Evolutionary conservation across 2,113 vertebrate genomes (phyloP), one percentile per base, ranked within the genome.

Genomic region (Urocolius indicus): DNA sequence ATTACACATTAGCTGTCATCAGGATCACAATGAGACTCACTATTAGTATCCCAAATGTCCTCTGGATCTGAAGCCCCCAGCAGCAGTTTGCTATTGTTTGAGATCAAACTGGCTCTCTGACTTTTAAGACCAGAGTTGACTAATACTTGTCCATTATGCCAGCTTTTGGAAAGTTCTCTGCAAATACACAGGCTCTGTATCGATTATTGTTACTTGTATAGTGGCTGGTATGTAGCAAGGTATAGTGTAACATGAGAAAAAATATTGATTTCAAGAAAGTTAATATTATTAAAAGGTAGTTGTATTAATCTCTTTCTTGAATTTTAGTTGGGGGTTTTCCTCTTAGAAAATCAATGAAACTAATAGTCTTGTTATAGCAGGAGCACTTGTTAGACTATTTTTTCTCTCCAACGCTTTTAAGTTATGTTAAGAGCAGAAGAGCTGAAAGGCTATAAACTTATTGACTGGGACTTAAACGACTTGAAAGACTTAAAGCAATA

Each of bases 261-360:
- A 96, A 71, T 97, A 98, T 98, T 97, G 97, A 97, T 98, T 98
- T 93, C 76, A 81, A 93, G 93, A 97, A 98, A 98, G 95, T 95
- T 98, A 98, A 98, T 98, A 97, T 98, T 98, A 98, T 97, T 98
- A 98, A 98, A 98, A 97, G 96, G 94, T 97, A 97, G 97, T 97
- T 97, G 93, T 95, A 96, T 98, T 98, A 98, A 98, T 98, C 97
- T 98, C 95, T 97, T 97, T 96, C 97, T 95, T 97, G 96, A 97
- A 97, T 97, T 96, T 97, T 95, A 96, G 95, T 94, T 73, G 69
- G 89, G 91, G 51, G 76, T 74, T 94, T 96, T 94, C 88, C 92
- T 97, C 94, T 93, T 97, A 97, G 94, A 96, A 98, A 98, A 98
- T 98, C 97, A 97, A 98, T 98, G 92, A 84, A 80, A 89, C 93